Evolutionary conservation across 1,140 invertebrate species (phyloP), one percentile per base, ranked within the genome.

Genomic region (Amyelois transitella): DNA sequence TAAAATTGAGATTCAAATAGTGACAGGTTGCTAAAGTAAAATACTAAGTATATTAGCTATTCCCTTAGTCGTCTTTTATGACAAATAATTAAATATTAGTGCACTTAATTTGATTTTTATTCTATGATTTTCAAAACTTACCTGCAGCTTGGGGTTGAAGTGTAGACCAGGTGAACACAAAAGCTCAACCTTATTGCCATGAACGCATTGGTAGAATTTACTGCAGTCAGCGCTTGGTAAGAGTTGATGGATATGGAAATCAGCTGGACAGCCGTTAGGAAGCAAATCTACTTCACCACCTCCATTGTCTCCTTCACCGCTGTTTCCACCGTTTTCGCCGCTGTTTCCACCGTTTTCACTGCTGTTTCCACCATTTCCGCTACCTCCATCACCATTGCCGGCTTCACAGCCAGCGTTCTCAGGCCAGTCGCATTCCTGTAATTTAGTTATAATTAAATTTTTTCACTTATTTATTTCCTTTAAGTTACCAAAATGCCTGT

Each of bases 151-250:
- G 12, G 55, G 51, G 18, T 63, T 66, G 49, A 66, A 70, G 52
- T 64, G 58, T 0, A 53, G 32, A 0, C 55, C 61, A 2, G 58
- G 21, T 5, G 52, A 8, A 43, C 70, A 73, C 1, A 17, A 10
- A 6, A 56, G 45, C 17, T 43, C 51, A 1, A 65, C 22, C 20
- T 58, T 60, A 7, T 66, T 18, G 18, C 64, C 70, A 25, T 47
- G 20, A 1, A 66, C 52, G 32, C 70, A 72, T 28, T 69, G 57
- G 52, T 69, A 72, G 56, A 60, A 71, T 18, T 66, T 62, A 10
- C 21, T 24, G 32, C 66, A 68, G 51, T 66, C 47, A 17, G 49
- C 22, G 1, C 49, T 24, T 5, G 53, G 56, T 0, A 55, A 14
- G 0, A 55, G 28, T 7, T 51, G 19, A 24, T 22, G 7, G 38